phyloP scores from a whole-genome alignment of 2,888 invertebrate species.

The Hirtodrosophila trivittata region DNA sequence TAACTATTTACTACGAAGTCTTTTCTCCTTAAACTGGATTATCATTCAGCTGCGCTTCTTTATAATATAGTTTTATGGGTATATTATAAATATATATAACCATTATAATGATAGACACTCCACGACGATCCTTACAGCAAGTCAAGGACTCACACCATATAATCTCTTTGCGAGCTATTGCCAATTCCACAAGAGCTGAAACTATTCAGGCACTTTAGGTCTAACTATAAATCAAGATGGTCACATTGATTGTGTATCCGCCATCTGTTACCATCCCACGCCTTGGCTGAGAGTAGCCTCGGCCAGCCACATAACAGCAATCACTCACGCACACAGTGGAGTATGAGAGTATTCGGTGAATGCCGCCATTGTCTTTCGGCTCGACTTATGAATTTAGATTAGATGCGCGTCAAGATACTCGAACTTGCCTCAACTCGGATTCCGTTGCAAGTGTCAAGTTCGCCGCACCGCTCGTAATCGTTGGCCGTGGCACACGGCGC shows the following conservation, averaged over 20 bases:
- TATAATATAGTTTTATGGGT: too few species aligned
- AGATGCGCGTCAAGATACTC: slow-evolving; percentile 50
- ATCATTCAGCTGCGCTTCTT: too few species aligned
- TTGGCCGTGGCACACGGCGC: slow-evolving; percentile 25
- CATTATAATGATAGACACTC: too few species aligned
- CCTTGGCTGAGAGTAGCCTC: slow-evolving; percentile 1
- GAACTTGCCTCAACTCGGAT: neutral
- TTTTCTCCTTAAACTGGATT: too few species aligned
- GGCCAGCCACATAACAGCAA: slow-evolving; percentile 61
- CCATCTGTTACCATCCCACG: slow-evolving; percentile 36
- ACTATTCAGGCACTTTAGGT: slow-evolving; percentile 5
- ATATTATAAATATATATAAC: too few species aligned
- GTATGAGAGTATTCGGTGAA: slow-evolving; percentile 20
- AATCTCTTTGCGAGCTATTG: neutral
- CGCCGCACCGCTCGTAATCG: slow-evolving; percentile 13
- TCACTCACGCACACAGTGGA: slow-evolving; percentile 59
- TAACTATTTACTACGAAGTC: too few species aligned
- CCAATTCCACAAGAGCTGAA: neutral
- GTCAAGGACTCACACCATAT: too few species aligned
- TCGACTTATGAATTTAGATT: slow-evolving; percentile 65
- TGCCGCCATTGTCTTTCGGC: slow-evolving; percentile 50
- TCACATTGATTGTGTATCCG: slow-evolving; percentile 40
- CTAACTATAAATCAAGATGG: slow-evolving; percentile 51
- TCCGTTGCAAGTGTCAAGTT: slow-evolving; percentile 49
- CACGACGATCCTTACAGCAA: too few species aligned